Evolutionary conservation across 2,888 invertebrate species (phyloP).

Genomic region (Allygus modestus): DNA sequence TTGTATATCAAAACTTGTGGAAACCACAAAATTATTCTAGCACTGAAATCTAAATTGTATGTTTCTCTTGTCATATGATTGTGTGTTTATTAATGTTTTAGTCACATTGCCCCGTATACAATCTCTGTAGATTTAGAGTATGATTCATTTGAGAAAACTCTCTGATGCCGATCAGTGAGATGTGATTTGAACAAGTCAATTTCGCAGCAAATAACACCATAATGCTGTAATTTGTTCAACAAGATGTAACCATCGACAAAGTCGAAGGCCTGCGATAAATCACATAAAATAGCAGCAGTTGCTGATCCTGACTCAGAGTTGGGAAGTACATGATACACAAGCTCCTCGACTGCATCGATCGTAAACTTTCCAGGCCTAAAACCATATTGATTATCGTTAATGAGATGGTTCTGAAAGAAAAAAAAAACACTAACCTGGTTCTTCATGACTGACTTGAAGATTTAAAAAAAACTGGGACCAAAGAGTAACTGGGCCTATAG

Average conservation of each 20-base stretch:
- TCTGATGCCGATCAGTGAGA: slow-evolving; percentile 27
- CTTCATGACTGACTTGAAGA: slow-evolving; percentile 9
- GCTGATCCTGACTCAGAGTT: not conserved
- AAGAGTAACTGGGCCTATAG: slow-evolving; percentile 45
- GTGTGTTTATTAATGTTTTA: too few species aligned
- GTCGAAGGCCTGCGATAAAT: slow-evolving; percentile 1
- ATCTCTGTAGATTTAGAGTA: slow-evolving; percentile 26
- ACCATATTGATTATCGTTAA: not conserved
- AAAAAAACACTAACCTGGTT: slow-evolving; percentile 29
- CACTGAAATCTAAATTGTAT: too few species aligned
- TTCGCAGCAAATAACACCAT: slow-evolving; percentile 6
- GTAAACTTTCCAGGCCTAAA: slow-evolving; percentile 28
- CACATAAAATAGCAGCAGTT: not conserved
- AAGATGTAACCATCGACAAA: slow-evolving; percentile 21
- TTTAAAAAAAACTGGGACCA: slow-evolving; percentile 36
- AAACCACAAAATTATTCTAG: too few species aligned
- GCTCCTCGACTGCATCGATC: slow-evolving; percentile 15
- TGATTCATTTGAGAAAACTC: not conserved
- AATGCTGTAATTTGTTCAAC: slow-evolving; percentile 2
- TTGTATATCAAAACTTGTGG: too few species aligned
- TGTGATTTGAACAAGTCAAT: slow-evolving; percentile 25
- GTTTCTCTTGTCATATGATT: too few species aligned
- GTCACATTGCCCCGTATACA: slow-evolving; percentile 27
- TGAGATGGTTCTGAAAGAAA: slow-evolving; percentile 4
- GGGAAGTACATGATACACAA: slow-evolving; percentile 8